Percentiles rank a stretch among this genome's conserved stretches.
Conservation (phyloP, 1,140 invertebrate genomes). For the Anoplophora glabripennis region DNA sequence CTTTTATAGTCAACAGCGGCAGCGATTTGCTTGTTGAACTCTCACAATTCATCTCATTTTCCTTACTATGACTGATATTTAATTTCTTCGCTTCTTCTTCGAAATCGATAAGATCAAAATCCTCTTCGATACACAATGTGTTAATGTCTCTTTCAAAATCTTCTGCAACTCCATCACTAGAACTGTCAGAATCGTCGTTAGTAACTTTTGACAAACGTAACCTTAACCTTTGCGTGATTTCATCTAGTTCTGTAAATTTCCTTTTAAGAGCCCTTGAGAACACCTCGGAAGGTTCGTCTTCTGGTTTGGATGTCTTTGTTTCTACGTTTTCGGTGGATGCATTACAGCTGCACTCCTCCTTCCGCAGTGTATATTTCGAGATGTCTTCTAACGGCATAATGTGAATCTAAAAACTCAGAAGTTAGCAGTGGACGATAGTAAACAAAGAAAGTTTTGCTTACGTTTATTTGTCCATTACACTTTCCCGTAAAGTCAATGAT, state of each 20-base stretch:
- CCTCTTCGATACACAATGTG: slow-evolving; percentile 45
- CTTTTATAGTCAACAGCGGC: not conserved
- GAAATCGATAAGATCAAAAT: slow-evolving; percentile 43
- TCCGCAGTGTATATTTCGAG: slow-evolving; percentile 17
- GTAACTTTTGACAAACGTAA: slow-evolving; percentile 58
- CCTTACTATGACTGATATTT: slow-evolving; percentile 7
- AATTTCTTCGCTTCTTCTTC: slow-evolving; percentile 34
- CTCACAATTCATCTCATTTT: not conserved
- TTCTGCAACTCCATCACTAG: slow-evolving; percentile 52
- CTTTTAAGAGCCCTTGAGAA: slow-evolving; percentile 54
- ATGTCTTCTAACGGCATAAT: slow-evolving; percentile 54
- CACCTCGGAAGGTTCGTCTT: slow-evolving; percentile 35
- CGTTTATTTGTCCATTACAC: slow-evolving; percentile 61
- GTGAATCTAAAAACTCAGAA: slow-evolving; percentile 46
- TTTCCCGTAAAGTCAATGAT: slow-evolving; percentile 60
- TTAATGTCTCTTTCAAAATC: slow-evolving; percentile 57
- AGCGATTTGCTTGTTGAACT: not conserved
- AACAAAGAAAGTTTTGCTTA: slow-evolving; percentile 39
- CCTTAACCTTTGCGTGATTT: slow-evolving; percentile 59
- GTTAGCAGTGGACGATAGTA: slow-evolving; percentile 8
- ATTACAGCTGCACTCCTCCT: not conserved
- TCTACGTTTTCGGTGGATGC: not conserved
- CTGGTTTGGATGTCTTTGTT: not conserved
- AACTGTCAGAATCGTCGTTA: slow-evolving; percentile 51
- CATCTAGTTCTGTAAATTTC: slow-evolving; percentile 61